Conservation (phyloP, 2,888 invertebrate species). For the Fragum sueziense region DNA sequence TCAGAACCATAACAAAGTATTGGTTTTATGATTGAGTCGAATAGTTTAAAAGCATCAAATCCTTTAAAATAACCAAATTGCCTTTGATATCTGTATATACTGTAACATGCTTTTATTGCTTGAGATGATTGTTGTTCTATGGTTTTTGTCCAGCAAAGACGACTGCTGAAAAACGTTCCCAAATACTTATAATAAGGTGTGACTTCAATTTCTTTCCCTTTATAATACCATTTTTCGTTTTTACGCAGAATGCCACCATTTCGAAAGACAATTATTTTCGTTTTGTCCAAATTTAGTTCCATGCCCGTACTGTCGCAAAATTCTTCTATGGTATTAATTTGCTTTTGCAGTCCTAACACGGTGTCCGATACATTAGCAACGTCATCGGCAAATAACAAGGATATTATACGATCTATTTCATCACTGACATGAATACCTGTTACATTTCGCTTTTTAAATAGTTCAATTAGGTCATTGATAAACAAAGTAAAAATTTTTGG, state of each 20-base stretch:
- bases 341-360: not conserved
- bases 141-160: not conserved
- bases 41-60: constrained; percentile 1
- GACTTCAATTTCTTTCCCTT: not conserved
- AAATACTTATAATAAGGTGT: constrained; percentile 7
- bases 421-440: not conserved
- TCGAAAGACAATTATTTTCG: not conserved
- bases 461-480: not conserved
- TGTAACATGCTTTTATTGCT: not conserved
- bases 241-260: not conserved
- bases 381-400: constrained; percentile 9
- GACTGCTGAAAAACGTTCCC: not conserved
- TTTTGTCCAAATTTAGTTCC: constrained; percentile 3
- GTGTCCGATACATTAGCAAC: not conserved
- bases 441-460: not conserved
- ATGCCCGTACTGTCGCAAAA: constrained; percentile 2
- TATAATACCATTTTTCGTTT: not conserved
- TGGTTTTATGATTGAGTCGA: not conserved
- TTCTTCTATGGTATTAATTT: not conserved
- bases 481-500: not conserved
- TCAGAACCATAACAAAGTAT: not conserved
- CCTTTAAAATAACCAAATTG: not conserved
- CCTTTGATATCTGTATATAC: too few relatives aligned
- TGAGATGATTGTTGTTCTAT: not conserved
- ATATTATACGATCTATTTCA: not conserved